A percentile compares a stretch with the other conserved stretches of the same genome.
Conservation (phyloP, 2,113 vertebrate species). For the Nanorana parkeri region DNA sequence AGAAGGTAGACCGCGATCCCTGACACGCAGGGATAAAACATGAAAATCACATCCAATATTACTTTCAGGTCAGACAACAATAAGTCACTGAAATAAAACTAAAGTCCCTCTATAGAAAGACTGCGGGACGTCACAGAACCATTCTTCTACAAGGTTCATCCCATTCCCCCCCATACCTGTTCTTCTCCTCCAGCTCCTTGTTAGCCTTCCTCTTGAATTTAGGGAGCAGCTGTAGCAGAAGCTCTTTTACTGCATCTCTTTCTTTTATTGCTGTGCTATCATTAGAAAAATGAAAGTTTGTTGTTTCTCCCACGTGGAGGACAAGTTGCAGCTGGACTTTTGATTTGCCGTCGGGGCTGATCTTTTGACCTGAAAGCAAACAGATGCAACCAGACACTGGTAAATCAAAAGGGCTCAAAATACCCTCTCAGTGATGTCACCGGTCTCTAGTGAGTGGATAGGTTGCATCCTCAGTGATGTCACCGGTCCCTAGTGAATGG, state of each 20-base stretch:
- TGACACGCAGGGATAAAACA: too few species aligned
- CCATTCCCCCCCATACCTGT: constrained; percentile 76
- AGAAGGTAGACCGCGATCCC: too few species aligned
- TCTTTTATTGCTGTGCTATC: constrained; percentile 94
- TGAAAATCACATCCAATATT: too few species aligned
- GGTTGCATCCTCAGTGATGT: too few species aligned
- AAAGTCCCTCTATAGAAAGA: too few species aligned
- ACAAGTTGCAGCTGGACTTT: constrained; percentile 98
- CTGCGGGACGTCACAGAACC: too few species aligned
- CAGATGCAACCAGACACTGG: neutral
- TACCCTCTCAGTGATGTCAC: too few species aligned
- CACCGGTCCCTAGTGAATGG: too few species aligned
- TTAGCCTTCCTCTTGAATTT: constrained; percentile 99
- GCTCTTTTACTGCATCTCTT: constrained; percentile 92
- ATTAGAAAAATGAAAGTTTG: constrained; percentile 96
- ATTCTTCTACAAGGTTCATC: too few species aligned
- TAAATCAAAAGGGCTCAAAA: neutral
- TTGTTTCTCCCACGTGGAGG: constrained; percentile 93
- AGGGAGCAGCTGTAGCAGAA: constrained; percentile 95
- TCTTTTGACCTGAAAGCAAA: constrained; percentile 89
- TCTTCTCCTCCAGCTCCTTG: constrained; percentile 98
- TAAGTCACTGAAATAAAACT: too few species aligned
- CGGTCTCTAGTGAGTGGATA: too few species aligned
- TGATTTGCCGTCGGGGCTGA: constrained; percentile 97
- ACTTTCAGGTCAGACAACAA: too few species aligned